Evolutionary conservation across 2,888 invertebrate species (phyloP).

Genomic region (Bellardia bayeri): DNA sequence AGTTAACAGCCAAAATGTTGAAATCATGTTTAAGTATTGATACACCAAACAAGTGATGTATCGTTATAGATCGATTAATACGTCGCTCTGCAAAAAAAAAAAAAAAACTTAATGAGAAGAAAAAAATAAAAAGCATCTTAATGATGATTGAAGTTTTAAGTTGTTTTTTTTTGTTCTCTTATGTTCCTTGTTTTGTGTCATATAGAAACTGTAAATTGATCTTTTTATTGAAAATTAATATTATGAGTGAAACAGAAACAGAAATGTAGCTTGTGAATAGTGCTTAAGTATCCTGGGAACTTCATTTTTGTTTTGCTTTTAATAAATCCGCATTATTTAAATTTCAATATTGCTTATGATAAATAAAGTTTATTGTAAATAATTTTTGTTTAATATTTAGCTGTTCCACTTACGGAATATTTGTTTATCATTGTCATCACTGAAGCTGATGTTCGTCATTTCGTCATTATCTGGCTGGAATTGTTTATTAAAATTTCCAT

Average conservation of each 20-base stretch:
- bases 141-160: slow-evolving; percentile 69
- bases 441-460: slow-evolving; percentile 13
- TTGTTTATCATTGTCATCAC: slow-evolving; percentile 30
- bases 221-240: slow-evolving; percentile 70
- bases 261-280: neutral
- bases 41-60: slow-evolving; percentile 8
- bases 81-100: slow-evolving; percentile 34
- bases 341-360: slow-evolving; percentile 62
- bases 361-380: slow-evolving; percentile 26
- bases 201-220: slow-evolving; percentile 69
- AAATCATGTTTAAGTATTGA: slow-evolving; percentile 62
- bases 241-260: neutral
- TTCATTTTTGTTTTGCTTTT: slow-evolving; percentile 38
- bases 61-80: slow-evolving; percentile 14
- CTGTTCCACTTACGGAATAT: slow-evolving; percentile 41
- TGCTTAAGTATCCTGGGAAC: slow-evolving; percentile 70
- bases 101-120: slow-evolving; percentile 20
- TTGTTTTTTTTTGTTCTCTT: neutral
- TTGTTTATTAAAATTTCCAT: slow-evolving; percentile 69
- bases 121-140: slow-evolving; percentile 51
- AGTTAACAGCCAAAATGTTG: slow-evolving; percentile 9
- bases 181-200: slow-evolving; percentile 19
- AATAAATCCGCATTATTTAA: slow-evolving; percentile 41
- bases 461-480: slow-evolving; percentile 47
- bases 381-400: slow-evolving; percentile 38